phyloP scores from a whole-genome alignment of 2,888 invertebrate genomes.

The Scaptomyza tumidula region DNA sequence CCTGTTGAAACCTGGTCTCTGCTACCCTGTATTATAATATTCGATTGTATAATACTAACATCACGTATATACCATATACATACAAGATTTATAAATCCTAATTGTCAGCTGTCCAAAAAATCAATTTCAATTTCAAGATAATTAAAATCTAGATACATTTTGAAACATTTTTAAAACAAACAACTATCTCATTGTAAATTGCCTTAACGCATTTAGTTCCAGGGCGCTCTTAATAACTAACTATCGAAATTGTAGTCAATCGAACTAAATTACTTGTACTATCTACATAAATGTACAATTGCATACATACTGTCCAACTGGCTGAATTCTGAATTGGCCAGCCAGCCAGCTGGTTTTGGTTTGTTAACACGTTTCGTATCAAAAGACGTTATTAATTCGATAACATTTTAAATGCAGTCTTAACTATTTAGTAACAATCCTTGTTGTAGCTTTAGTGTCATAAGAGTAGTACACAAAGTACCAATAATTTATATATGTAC shows the following conservation, averaged over 20 bases:
- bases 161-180: constrained; percentile 33
- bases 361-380: constrained; percentile 74
- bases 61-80: too few relatives aligned
- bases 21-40: constrained; percentile 21
- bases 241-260: constrained; percentile 43
- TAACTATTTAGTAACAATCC: constrained; percentile 23
- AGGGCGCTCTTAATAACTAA: constrained; percentile 41
- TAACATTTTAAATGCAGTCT: constrained; percentile 34
- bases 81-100: not conserved
- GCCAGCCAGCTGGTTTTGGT: constrained; percentile 65
- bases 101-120: constrained; percentile 16
- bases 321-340: constrained; percentile 27
- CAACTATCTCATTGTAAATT: constrained; percentile 53
- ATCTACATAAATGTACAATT: constrained; percentile 27
- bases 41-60: constrained; percentile 26
- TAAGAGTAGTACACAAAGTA: constrained; percentile 17
- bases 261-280: constrained; percentile 33
- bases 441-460: constrained; percentile 46
- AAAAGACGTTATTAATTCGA: constrained; percentile 47
- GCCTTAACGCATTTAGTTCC: constrained; percentile 53
- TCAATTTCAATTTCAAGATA: constrained; percentile 11
- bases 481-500: constrained; percentile 11
- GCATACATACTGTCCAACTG: constrained; percentile 31
- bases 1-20: constrained; percentile 41
- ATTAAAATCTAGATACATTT: constrained; percentile 28